Base-by-base conservation (phyloP, 2,888 invertebrate genomes). In the Hyalella azteca region DNA sequence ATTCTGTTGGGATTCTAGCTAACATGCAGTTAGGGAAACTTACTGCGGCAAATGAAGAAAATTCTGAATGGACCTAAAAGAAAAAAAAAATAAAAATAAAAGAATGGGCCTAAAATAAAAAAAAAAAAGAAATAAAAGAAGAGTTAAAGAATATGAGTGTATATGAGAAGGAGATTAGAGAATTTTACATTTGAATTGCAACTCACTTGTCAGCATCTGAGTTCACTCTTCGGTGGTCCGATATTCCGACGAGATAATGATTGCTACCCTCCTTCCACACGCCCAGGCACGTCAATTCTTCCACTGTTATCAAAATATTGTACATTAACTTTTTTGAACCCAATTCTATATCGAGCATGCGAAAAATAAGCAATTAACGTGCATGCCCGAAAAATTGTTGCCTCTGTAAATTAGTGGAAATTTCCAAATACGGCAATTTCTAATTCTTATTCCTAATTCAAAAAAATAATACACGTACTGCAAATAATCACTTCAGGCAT, bases 261-360 rank as follows among this genome's bases (percentile, higher is more conserved):
- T 94, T 93, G 87, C 95, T 95, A 80, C 96, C 96, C 88, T 96
- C 96, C 89, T 96, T 96, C 96, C 96, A 96, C 80, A 93, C 93
- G 4, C 96, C 96, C 86, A 96, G 89, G 87, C 96, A 96, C 87
- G 95, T 94, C 78, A 96, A 90, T 88, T 96, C 95, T 88, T 88
- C 87, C 39, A 86, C 86, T 76, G 87, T 87, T 86, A 87, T 13
- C n/a, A 45, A 19, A 32, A 66, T 29, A 29, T 11, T 15, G 19
- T 15, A 45, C 1, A 3, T 45, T 45, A 15, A 19, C 19, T 45
- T 15, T 15, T 45, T 19, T 15, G 13, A 45, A 45, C 19, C 45
- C 11, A 15, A 3, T 45, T 15, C 45, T 15, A 15, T 45, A 19
- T 45, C 19, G 19, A 45, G 19, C 1, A 45, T 45, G 19, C 11